Percentiles rank a stretch among this genome's conserved stretches.
These are phyloP conservation scores for Pseudeuparius sepicola DNA, from an alignment of 2,888 invertebrate genomes.

Conservation along the genomic window DNA sequence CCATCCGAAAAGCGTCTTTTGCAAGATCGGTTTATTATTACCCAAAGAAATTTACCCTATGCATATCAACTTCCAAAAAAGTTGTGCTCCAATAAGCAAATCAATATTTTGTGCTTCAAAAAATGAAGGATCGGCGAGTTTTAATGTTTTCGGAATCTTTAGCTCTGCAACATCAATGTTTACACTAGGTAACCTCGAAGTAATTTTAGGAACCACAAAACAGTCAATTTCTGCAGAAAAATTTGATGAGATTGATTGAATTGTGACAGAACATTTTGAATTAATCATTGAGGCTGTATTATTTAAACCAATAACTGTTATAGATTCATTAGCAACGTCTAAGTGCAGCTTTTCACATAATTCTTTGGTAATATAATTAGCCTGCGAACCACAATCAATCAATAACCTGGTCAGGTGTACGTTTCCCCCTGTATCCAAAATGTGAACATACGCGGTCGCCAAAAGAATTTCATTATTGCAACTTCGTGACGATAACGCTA, in stretches of 20 bases:
- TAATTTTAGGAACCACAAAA: not conserved
- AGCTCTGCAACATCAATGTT: not conserved
- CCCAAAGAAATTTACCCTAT: slow-evolving; percentile 1
- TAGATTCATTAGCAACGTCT: not conserved
- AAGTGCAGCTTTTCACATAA: not conserved
- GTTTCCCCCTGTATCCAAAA: not conserved
- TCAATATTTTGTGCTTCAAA: not conserved
- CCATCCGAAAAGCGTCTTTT: slow-evolving; percentile 1
- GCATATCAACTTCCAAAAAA: not conserved
- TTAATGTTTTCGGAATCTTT: not conserved
- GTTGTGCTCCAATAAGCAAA: not conserved
- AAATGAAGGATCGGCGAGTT: slow-evolving; percentile 2
- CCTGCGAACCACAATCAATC: not conserved
- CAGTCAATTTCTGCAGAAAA: not conserved
- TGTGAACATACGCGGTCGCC: slow-evolving; percentile 4
- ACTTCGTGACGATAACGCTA: too few relatives aligned
- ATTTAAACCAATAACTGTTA: not conserved
- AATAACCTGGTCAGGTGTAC: not conserved
- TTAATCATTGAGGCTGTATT: not conserved
- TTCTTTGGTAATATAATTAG: not conserved
- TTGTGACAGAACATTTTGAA: not conserved
- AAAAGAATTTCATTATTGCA: too few relatives aligned
- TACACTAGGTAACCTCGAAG: not conserved
- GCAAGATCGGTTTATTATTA: not conserved
- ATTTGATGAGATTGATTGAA: not conserved